These are phyloP conservation scores for Drosophila longiperda DNA, from an alignment of 2,888 invertebrate genomes.

Conservation along the genomic window DNA sequence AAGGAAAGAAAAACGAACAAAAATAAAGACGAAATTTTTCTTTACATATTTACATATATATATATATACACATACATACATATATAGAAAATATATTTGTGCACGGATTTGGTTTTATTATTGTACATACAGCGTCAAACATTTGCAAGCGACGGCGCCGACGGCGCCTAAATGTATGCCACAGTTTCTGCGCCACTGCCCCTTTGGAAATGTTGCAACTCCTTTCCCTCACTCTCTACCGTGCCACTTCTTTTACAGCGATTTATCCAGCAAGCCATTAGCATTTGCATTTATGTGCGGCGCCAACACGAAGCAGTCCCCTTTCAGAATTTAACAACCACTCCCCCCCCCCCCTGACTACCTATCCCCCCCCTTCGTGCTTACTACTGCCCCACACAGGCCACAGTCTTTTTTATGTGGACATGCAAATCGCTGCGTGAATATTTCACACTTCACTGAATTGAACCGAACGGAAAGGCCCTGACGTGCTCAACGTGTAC, in stretches of 20 bases:
- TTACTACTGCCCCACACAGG: not conserved
- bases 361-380: not conserved
- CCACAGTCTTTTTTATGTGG: conserved; percentile 40
- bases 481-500: conserved; percentile 15
- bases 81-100: conserved; percentile 13
- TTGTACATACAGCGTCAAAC: conserved; percentile 68
- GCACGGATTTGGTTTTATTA: conserved; percentile 73
- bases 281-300: conserved; percentile 77
- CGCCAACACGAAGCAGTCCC: conserved; percentile 48
- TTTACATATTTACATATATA: conserved; percentile 7
- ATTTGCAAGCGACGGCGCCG: conserved; percentile 74
- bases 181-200: conserved; percentile 59
- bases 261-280: conserved; percentile 42
- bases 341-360: not conserved
- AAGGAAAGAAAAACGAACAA: conserved; percentile 29
- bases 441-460: conserved; percentile 76
- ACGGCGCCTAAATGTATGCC: conserved; percentile 76
- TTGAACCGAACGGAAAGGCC: conserved; percentile 37
- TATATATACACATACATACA: conserved; percentile 15
- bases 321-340: not conserved
- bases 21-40: conserved; percentile 28
- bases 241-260: conserved; percentile 2
- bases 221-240: not conserved
- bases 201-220: conserved; percentile 13
- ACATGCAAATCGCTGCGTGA: conserved; percentile 75